Evolutionary conservation across 2,888 invertebrate genomes (phyloP), one percentile per base, ranked within the genome.

Genomic region (Pemphredon lugubris): DNA sequence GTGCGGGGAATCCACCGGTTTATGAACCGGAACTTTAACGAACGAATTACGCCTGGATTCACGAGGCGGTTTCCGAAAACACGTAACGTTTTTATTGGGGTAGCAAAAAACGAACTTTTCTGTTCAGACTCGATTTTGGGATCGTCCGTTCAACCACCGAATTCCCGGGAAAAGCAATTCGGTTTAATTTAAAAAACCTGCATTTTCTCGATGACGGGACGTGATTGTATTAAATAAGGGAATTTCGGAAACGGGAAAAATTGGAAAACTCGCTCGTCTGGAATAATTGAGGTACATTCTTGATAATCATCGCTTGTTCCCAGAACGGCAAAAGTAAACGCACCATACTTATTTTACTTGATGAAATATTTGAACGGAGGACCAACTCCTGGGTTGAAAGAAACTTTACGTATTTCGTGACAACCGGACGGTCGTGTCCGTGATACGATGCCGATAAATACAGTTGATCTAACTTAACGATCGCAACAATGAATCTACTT

Each of bases 11-110:
- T 7, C 26, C 73, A 50, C 68, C 51, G 73, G 68, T 84, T 84
- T 83, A 85, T 75, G 82, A 59, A 48, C 71, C 79, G 79, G 69
- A 84, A 86, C 84, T 79, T 79, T 73, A 72, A 81, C 79, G 77
- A 80, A 80, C 73, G 69, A 68, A 75, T 75, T 64, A 58, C 58
- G 64, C 13, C 20, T 42, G 21, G 53, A 63, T 48, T 55, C 61
- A 30, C 51, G 59, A 42, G n/a, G 37, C 53, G 61, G 23, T 64
- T 59, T 39, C 13, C 37, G 32, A 61, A 16, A 30, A 34, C 47
- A 4, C 44, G 26, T 5, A 26, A 34, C 6, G 1, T 18, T 42
- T 54, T 61, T 39, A 47, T 70, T 23, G 39, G 4, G 44, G 11
- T 0, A 9, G 47, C 14, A 16, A 30, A 30, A 30, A 14, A 18